These are phyloP conservation scores for Amiota mariae DNA, from an alignment of 2,888 invertebrate species.

Conservation along the genomic window DNA sequence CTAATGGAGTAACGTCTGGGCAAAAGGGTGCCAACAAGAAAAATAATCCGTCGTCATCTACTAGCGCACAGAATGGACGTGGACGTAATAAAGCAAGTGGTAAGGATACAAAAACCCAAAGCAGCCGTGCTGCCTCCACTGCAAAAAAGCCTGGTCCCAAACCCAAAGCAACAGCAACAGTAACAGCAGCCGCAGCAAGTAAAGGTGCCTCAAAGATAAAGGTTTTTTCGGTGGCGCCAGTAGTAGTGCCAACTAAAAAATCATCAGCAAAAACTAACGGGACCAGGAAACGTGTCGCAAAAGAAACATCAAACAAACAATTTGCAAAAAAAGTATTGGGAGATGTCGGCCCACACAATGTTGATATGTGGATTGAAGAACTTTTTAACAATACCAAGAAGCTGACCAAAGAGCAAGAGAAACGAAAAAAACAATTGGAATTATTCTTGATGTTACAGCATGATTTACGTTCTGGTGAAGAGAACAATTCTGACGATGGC, in stretches of 20 bases:
- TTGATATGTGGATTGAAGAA: conserved; percentile 34
- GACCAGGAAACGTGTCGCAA: not conserved
- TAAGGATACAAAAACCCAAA: too few relatives aligned
- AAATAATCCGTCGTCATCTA: too few relatives aligned
- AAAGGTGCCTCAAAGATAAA: not conserved
- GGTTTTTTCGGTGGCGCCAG: not conserved
- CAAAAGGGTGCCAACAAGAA: not conserved
- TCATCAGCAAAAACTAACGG: conserved; percentile 24
- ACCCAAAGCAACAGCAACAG: not conserved
- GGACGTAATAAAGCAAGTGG: too few relatives aligned
- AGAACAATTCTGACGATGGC: not conserved
- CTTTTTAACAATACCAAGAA: conserved; percentile 37
- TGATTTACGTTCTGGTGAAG: too few relatives aligned
- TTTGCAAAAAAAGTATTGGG: not conserved
- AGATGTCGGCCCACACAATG: conserved; percentile 19
- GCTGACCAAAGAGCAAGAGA: conserved; percentile 42
- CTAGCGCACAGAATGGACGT: too few relatives aligned
- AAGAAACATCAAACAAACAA: not conserved
- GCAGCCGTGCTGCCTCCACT: too few relatives aligned
- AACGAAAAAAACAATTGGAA: conserved; percentile 27
- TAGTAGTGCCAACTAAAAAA: not conserved
- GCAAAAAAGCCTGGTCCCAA: too few relatives aligned
- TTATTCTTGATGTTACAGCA: too few relatives aligned
- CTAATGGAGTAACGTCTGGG: not conserved
- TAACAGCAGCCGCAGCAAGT: not conserved